Base-by-base conservation (phyloP, 2,888 invertebrate genomes). In the Ephialtes manifestator region DNA sequence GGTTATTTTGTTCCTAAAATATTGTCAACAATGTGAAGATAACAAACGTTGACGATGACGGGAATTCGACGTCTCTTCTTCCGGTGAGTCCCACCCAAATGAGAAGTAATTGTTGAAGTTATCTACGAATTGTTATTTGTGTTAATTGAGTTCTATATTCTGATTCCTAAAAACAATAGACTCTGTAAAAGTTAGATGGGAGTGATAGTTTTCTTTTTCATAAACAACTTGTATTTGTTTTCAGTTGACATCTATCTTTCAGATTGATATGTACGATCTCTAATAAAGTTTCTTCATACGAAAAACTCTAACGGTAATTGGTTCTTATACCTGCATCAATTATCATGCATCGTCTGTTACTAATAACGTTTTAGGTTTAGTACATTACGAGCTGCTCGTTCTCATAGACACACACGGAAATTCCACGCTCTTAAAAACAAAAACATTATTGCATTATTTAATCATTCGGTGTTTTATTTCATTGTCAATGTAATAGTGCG, bases 251-350 rank as follows among this genome's bases (percentile, higher is more conserved):
- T n/a, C n/a, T n/a, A n/a, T n/a, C n/a, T n/a, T n/a, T n/a, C n/a
- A n/a, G n/a, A n/a, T n/a, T n/a, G n/a, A n/a, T n/a, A n/a, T n/a
- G n/a, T n/a, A n/a, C n/a, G n/a, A n/a, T n/a, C n/a, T n/a, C n/a
- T n/a, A n/a, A n/a, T n/a, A n/a, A n/a, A n/a, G n/a, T n/a, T n/a
- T n/a, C n/a, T n/a, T n/a, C n/a, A n/a, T n/a, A n/a, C n/a, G n/a
- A n/a, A n/a, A n/a, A n/a, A n/a, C n/a, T n/a, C n/a, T n/a, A n/a
- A n/a, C n/a, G n/a, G n/a, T n/a, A n/a, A n/a, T n/a, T 91, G 90
- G 90, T 89, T 89, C 89, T 89, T 87, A 78, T 89, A 89, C 89
- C 92, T 84, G 88, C 87, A 88, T 87, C 89, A 91, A 92, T 91
- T 92, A 92, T 90, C 90, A 90, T 89, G 84, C 88, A 58, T 70